A percentile compares a stretch with the other conserved stretches of the same genome.
phyloP scores from a whole-genome alignment of 2,797 vertebrate genomes.

The Taenioides sp. region DNA sequence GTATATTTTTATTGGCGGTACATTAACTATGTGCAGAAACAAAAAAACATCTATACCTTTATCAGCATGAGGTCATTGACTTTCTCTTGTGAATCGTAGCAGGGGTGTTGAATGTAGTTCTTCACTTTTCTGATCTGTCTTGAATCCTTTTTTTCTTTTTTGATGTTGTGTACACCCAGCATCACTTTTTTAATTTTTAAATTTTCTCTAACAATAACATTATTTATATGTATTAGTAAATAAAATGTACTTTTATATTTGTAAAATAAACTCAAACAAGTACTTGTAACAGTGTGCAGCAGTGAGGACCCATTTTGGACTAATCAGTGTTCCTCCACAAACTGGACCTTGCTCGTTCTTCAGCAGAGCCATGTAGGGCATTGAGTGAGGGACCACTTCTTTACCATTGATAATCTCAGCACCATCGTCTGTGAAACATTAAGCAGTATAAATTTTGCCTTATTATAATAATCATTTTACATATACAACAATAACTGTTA shows the following conservation, averaged over 20 bases:
- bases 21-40: not conserved
- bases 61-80: slow-evolving; percentile 71
- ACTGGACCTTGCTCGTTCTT: accelerated
- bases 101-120: slow-evolving; percentile 22
- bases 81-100: accelerated
- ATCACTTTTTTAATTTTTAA: slow-evolving; percentile 40
- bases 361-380: slow-evolving; percentile 70
- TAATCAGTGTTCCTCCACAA: slow-evolving; percentile 69
- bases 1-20: not conserved
- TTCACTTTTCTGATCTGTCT: slow-evolving; percentile 38
- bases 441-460: not conserved
- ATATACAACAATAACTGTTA: not conserved
- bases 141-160: slow-evolving; percentile 5
- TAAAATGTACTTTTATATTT: not conserved
- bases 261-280: no score
- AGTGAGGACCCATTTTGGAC: slow-evolving; percentile 67
- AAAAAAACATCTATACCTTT: no score
- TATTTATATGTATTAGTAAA: not conserved
- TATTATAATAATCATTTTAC: not conserved
- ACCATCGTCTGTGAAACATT: slow-evolving; percentile 46
- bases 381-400: slow-evolving; percentile 60
- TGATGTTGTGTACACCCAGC: slow-evolving; percentile 66
- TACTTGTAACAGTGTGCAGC: slow-evolving; percentile 39
- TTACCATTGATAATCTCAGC: slow-evolving; percentile 66
- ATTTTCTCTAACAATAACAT: not conserved